Base-by-base conservation (phyloP, 2,888 invertebrate species). In the Nysson spinosus region DNA sequence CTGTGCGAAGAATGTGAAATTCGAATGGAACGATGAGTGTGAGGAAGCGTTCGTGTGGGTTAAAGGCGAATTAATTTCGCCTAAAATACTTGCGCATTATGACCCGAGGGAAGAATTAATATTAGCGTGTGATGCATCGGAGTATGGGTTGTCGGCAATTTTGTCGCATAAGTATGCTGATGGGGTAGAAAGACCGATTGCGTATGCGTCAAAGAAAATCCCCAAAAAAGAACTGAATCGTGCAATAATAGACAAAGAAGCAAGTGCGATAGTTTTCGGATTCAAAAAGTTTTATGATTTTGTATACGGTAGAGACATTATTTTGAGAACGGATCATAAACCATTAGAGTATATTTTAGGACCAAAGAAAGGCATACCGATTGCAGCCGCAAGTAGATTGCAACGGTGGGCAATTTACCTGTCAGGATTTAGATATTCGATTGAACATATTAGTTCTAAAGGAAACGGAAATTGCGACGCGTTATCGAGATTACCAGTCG, bases 121-220 rank as follows among this genome's bases (percentile, higher is more conserved):
- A n/a, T 37, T 73, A 34, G 60, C 64, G 6, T 64, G 66, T 11
- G 69, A 64, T 26, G 73, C 70, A 6, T 73, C 70, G 3, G 34
- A 34, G 16, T 63, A 63, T 22, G 69, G 63, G 1, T 22, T 69
- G 4, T 51, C 63, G 0, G 68, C 62, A 12, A 60, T 69, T 5
- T 26, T 64, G 16, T 69, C 56, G n/a, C 69, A 69, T 35, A 39
- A 16, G 16, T 61, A 60, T 34, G 34, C 44, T 24, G 56, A 64
- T 46, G 50, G 56, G 7, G n/a, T n/a, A n/a, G 55, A 55, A 12
- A 32, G 28, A 20, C 46, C 35, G 20, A 55, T 55, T 24, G 44
- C 50, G n/a, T 62, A 35, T 16, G 62, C 56, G 26, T 56, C 56
- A 2, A 62, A 56, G 39, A 32, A 5, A 12, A 49, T 62, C 7